Percentiles rank a stretch among this genome's conserved stretches.
Conservation (phyloP, 2,888 invertebrate genomes). For the Thecocarcelia acutangulata region DNA sequence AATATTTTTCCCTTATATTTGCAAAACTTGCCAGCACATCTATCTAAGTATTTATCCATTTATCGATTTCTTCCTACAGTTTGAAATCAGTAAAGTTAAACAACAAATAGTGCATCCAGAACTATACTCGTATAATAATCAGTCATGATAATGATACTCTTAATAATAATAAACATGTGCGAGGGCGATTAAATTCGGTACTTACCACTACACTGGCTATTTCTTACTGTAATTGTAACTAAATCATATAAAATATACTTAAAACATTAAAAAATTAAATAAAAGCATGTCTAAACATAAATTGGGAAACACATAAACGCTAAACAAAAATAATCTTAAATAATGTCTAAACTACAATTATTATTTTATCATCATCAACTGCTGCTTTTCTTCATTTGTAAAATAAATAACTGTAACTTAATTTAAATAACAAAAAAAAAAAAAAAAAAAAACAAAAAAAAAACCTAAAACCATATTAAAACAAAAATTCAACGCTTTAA, state of each 20-base stretch:
- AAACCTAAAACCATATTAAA: not conserved
- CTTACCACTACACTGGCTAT: slow-evolving; percentile 4
- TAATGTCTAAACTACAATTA: slow-evolving; percentile 60
- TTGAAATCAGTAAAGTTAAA: slow-evolving; percentile 8
- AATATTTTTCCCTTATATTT: not conserved
- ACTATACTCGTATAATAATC: not conserved
- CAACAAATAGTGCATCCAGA: slow-evolving; percentile 13
- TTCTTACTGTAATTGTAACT: slow-evolving; percentile 29
- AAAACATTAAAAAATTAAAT: slow-evolving; percentile 6
- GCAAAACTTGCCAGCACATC: not conserved
- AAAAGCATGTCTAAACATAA: slow-evolving; percentile 29
- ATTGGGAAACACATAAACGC: slow-evolving; percentile 2
- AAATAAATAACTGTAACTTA: slow-evolving; percentile 46
- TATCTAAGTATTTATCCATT: not conserved
- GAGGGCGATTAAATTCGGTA: slow-evolving; percentile 33
- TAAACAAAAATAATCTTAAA: slow-evolving; percentile 33
- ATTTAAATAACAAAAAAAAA: slow-evolving; percentile 29
- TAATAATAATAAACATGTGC: slow-evolving; percentile 26
- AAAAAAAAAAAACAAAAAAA: slow-evolving; percentile 18
- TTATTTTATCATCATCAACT: slow-evolving; percentile 44
- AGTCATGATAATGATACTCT: not conserved
- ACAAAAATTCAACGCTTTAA: slow-evolving; percentile 9
- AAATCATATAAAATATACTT: slow-evolving; percentile 5
- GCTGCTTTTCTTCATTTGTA: slow-evolving; percentile 42
- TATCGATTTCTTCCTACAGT: slow-evolving; percentile 37